Base-by-base conservation (phyloP, 2,113 vertebrate species). In the Nyctibius bracteatus region DNA sequence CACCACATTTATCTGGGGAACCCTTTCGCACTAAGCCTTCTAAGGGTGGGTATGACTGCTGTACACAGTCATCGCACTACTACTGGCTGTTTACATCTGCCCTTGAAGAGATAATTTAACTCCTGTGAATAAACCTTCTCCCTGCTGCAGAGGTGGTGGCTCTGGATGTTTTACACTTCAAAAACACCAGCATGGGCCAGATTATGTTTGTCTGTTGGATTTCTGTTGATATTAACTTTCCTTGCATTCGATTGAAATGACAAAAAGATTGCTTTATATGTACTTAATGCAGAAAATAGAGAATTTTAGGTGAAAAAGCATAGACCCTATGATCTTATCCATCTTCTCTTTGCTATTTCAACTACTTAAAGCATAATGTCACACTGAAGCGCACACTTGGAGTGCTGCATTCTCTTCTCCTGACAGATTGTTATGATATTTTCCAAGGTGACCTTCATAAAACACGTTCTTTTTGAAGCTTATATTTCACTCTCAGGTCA, bases 381-480 rank as follows among this genome's bases (percentile, higher is more conserved):
- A 71, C 59, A 92, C 85, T 68, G 81, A 94, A 97, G 80, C 3
- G 19, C 71, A 92, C 74, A 83, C 86, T 70, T 67, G 61, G 68
- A 93, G 51, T 59, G 58, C 68, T 81, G 67, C 51, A 33, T 91
- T 90, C 78, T 90, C 66, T 77, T 87, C 39, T 84, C 35, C 58
- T 94, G 90, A 96, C 68, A 79, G 74, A 79, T 51, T 68, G 51
- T 87, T 94, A 87, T 28, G n/a, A 72, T 85, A n/a, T 88, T 96
- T 96, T 92, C 85, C 83, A 96, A 97, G 86, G 94, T 96, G 93
- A 97, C 96, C 93, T 95, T 97, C 93, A 92, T 80, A 91, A 94
- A 95, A 91, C 14, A 22, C 15, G 44, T 66, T 86, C 73, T 77
- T 88, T 96, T 72, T 86, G 70, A 81, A 81, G 55, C 51, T 75